phyloP scores from a whole-genome alignment of 1,140 invertebrate species.

The Dreissena rostriformis region DNA sequence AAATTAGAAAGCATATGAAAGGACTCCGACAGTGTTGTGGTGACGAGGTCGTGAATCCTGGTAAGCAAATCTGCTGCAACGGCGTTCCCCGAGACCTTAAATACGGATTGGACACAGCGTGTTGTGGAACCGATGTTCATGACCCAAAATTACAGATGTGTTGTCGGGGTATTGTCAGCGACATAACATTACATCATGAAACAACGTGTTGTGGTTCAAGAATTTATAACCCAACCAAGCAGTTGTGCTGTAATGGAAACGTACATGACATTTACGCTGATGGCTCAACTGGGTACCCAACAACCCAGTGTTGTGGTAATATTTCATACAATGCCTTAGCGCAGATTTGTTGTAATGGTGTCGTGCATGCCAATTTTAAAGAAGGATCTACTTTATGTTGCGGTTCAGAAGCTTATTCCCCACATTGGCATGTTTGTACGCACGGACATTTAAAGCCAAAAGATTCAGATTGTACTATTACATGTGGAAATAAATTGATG shows the following conservation, averaged over 20 bases:
- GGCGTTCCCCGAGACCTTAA: neutral
- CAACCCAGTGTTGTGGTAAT: conserved; percentile 28
- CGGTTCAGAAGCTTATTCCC: neutral
- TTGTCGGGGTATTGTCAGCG: conserved; percentile 28
- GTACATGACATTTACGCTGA: neutral
- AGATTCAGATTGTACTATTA: neutral
- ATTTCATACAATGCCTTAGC: conserved; percentile 31
- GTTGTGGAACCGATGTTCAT: conserved; percentile 22
- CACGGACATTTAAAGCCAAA: neutral
- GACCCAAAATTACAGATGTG: conserved; percentile 26
- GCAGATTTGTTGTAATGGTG: conserved; percentile 29
- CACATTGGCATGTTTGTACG: neutral
- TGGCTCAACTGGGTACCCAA: neutral
- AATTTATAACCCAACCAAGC: conserved; percentile 17
- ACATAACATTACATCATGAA: conserved; percentile 3
- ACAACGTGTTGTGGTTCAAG: conserved; percentile 24
- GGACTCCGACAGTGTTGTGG: conserved; percentile 35
- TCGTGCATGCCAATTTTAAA: neutral
- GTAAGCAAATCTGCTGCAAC: conserved; percentile 46
- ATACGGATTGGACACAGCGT: conserved; percentile 32
- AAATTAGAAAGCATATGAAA: neutral
- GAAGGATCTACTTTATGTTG: neutral
- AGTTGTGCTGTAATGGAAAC: conserved; percentile 48
- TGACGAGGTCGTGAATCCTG: conserved; percentile 21
- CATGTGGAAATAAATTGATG: conserved; percentile 5